These are phyloP conservation scores for Halcyon leucocephala DNA, from an alignment of 2,797 vertebrate genomes.

Conservation along the genomic window DNA sequence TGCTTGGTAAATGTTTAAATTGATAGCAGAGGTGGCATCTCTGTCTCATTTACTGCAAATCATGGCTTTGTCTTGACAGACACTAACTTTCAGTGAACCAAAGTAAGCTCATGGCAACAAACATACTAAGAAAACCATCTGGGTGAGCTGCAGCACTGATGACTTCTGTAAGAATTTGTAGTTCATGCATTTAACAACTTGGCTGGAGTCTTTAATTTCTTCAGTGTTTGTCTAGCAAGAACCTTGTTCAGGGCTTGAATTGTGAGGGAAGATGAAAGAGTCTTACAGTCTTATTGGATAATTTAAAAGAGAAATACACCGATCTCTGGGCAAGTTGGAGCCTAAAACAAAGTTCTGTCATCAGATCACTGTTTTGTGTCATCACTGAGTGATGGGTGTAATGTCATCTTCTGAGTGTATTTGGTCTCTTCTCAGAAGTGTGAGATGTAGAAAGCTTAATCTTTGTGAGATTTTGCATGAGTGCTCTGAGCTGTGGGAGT, in stretches of 20 bases:
- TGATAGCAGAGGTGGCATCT: neutral
- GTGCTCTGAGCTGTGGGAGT: neutral
- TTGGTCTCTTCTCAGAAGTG: neutral
- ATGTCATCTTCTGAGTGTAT: neutral
- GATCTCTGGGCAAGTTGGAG: neutral
- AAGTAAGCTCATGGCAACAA: neutral
- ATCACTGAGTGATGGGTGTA: neutral
- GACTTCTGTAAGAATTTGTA: neutral
- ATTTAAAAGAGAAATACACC: neutral
- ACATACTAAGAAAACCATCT: neutral
- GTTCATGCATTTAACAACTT: neutral
- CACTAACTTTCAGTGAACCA: neutral
- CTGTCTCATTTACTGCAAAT: neutral
- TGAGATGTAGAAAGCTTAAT: neutral
- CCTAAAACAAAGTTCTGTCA: neutral
- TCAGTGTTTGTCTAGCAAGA: neutral
- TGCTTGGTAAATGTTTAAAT: neutral
- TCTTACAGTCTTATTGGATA: neutral
- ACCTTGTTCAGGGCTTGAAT: neutral
- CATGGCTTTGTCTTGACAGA: neutral
- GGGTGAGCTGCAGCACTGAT: neutral
- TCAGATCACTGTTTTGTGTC: neutral
- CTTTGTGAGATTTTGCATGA: neutral
- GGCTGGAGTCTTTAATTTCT: neutral
- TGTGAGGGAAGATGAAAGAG: neutral